Conservation (phyloP, 30 jellyfish, hydroid and myxozoan species). For the Sanderia malayensis region DNA sequence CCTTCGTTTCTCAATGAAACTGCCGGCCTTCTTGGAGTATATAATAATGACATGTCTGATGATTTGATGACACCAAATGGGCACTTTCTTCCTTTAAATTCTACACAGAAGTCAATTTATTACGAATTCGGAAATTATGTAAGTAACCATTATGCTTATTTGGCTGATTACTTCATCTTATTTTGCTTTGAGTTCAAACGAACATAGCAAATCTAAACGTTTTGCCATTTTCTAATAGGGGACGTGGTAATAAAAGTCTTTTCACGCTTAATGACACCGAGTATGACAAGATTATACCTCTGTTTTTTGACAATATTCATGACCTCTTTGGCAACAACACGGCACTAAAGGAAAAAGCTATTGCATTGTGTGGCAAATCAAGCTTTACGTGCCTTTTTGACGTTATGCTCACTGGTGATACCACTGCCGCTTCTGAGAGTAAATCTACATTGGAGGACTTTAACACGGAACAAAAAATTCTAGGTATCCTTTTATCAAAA, state of each 20-base stretch:
- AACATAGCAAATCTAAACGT: neutral
- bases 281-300: slow-evolving; percentile 29
- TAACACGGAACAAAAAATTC: slow-evolving; percentile 20
- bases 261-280: slow-evolving; percentile 23
- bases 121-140: slow-evolving; percentile 43
- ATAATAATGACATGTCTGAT: slow-evolving; percentile 29
- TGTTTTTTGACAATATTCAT: slow-evolving; percentile 29
- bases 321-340: slow-evolving; percentile 38
- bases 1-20: slow-evolving; percentile 15
- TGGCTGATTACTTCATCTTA: neutral
- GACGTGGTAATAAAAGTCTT: slow-evolving; percentile 8
- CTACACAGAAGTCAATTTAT: slow-evolving; percentile 33
- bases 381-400: slow-evolving; percentile 50
- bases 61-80: slow-evolving; percentile 48
- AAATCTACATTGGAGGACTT: slow-evolving; percentile 16
- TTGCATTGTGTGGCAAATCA: slow-evolving; percentile 15
- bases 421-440: slow-evolving; percentile 28
- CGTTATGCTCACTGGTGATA: slow-evolving; percentile 25
- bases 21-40: slow-evolving; percentile 44
- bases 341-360: slow-evolving; percentile 25
- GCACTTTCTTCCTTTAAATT: slow-evolving; percentile 7
- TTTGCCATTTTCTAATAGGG: slow-evolving; percentile 23
- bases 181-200: neutral
- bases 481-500: slow-evolving; percentile 5
- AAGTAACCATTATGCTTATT: neutral